These are phyloP conservation scores for Drosophila suzukii DNA, from an alignment of 1,140 invertebrate genomes.

Conservation along the genomic window DNA sequence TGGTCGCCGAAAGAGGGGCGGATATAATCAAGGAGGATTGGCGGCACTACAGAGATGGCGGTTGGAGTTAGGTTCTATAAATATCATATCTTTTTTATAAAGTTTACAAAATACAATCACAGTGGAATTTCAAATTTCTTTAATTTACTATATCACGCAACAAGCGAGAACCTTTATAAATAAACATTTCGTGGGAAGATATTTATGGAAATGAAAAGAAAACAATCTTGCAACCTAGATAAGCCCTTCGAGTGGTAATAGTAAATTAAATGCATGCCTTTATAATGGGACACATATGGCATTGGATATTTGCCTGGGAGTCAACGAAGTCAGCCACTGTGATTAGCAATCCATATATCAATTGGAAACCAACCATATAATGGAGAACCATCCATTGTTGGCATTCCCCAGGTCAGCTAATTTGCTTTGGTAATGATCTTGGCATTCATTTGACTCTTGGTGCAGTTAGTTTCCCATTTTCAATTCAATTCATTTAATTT, in stretches of 20 bases:
- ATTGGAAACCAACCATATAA: slow-evolving; percentile 1
- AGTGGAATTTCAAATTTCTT: too few relatives aligned
- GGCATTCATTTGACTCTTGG: slow-evolving; percentile 34
- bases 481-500: slow-evolving; percentile 22
- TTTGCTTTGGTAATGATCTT: slow-evolving; percentile 49
- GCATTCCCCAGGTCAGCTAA: slow-evolving; percentile 21
- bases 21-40: slow-evolving; percentile 88
- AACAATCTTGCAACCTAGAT: slow-evolving; percentile 1
- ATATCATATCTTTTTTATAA: background rate
- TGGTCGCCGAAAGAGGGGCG: slow-evolving; percentile 89
- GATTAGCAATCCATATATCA: slow-evolving; percentile 12
- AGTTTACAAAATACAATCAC: background rate
- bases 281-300: slow-evolving; percentile 25
- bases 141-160: background rate
- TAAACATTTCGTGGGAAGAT: slow-evolving; percentile 6
- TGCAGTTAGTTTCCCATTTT: slow-evolving; percentile 26
- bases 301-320: slow-evolving; percentile 6
- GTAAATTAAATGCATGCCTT: slow-evolving; percentile 12
- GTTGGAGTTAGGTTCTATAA: slow-evolving; percentile 32
- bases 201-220: background rate
- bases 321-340: background rate
- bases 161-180: background rate
- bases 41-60: slow-evolving; percentile 63
- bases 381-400: slow-evolving; percentile 3
- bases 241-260: slow-evolving; percentile 1